These are phyloP conservation scores for Ennomos fuscantarius DNA, from an alignment of 2,888 invertebrate species.

Conservation along the genomic window DNA sequence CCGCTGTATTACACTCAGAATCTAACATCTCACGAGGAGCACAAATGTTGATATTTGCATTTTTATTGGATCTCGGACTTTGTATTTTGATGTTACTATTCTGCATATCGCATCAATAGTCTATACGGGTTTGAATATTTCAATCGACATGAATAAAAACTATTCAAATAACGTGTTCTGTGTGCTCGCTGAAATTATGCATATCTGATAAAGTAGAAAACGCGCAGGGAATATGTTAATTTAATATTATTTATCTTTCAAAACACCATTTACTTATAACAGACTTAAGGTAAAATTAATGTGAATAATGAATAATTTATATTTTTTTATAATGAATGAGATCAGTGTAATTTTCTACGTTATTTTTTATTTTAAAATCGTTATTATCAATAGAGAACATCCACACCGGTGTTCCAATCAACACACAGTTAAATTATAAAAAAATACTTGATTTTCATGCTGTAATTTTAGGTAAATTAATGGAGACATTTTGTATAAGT, in stretches of 20 bases:
- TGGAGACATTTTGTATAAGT: too few relatives aligned
- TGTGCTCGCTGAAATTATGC: background rate
- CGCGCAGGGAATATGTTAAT: too few relatives aligned
- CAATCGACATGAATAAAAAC: constrained; percentile 19
- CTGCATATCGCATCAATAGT: constrained; percentile 11
- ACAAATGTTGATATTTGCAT: constrained; percentile 22
- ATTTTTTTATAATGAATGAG: too few relatives aligned
- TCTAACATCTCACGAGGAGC: constrained; percentile 6
- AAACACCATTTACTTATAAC: too few relatives aligned
- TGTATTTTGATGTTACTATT: constrained; percentile 14
- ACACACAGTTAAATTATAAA: background rate
- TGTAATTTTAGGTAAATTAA: too few relatives aligned
- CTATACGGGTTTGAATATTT: constrained; percentile 3
- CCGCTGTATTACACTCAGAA: constrained; percentile 6
- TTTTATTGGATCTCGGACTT: constrained; percentile 20
- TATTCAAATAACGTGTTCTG: background rate
- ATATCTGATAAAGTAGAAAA: background rate
- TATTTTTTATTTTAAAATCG: too few relatives aligned
- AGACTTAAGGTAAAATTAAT: too few relatives aligned
- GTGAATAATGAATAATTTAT: too few relatives aligned
- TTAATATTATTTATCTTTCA: too few relatives aligned
- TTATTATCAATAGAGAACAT: too few relatives aligned
- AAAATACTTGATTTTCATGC: too few relatives aligned
- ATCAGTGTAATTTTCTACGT: too few relatives aligned
- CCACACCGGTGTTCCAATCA: background rate